phyloP scores from a whole-genome alignment of 2,113 vertebrate species.

The Thunnus thynnus region DNA sequence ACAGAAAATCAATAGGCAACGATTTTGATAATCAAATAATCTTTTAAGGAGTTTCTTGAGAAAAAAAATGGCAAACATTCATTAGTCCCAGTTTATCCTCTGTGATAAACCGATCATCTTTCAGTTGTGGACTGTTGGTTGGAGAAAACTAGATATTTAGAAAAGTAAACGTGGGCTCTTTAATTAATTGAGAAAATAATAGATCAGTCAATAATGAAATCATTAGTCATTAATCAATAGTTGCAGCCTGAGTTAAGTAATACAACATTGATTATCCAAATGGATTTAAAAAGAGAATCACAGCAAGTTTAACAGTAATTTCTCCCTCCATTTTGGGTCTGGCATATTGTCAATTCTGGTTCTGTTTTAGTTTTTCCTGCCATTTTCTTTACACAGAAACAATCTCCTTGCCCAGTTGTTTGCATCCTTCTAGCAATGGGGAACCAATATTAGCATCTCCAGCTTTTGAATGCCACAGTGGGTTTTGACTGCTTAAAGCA shows the following conservation, averaged over 20 bases:
- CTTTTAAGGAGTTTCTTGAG: too few species aligned
- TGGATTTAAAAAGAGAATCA: constrained; percentile 18
- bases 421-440: constrained; percentile 43
- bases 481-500: constrained; percentile 39
- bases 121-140: too few species aligned
- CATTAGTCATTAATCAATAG: too few species aligned
- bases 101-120: too few species aligned
- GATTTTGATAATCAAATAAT: too few species aligned
- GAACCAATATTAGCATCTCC: constrained; percentile 53
- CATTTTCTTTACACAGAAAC: constrained; percentile 47
- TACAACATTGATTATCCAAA: constrained; percentile 32
- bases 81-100: too few species aligned
- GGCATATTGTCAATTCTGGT: constrained; percentile 46
- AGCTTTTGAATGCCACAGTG: constrained; percentile 51
- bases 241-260: not conserved
- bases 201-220: too few species aligned
- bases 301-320: constrained; percentile 1
- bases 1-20: too few species aligned
- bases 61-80: too few species aligned
- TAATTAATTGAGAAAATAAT: too few species aligned
- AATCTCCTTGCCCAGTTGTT: constrained; percentile 60
- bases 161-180: too few species aligned
- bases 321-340: constrained; percentile 31
- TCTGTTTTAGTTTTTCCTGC: constrained; percentile 60
- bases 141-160: too few species aligned